A percentile compares a stretch with the other conserved stretches of the same genome.
These are phyloP conservation scores for Carterocephalus palaemon DNA, from an alignment of 2,888 invertebrate genomes.

Conservation along the genomic window DNA sequence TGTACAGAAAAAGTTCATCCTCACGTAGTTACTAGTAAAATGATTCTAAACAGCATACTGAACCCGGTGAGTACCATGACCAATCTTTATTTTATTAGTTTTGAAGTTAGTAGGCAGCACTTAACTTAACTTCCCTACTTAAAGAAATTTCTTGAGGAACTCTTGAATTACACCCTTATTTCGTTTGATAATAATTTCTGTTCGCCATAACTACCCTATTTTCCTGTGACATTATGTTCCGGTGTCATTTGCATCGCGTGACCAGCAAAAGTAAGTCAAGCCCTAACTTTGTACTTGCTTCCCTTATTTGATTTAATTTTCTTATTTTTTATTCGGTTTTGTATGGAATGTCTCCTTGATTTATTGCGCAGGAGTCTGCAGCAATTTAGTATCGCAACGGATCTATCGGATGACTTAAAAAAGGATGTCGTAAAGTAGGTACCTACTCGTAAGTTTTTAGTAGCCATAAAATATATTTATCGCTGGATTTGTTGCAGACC, in stretches of 20 bases:
- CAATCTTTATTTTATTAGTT: slow-evolving; percentile 20
- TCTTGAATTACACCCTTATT: slow-evolving; percentile 20
- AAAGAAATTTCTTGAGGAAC: slow-evolving; percentile 18
- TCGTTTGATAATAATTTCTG: slow-evolving; percentile 35
- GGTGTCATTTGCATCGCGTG: slow-evolving; percentile 65
- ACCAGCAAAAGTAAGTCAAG: slow-evolving; percentile 62
- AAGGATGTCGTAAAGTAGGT: slow-evolving; percentile 30
- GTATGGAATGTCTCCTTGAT: slow-evolving; percentile 57
- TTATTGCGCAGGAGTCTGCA: slow-evolving; percentile 41
- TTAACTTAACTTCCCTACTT: slow-evolving; percentile 9
- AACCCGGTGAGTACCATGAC: no score
- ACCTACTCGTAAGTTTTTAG: slow-evolving; percentile 25
- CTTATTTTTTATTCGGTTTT: slow-evolving; percentile 51
- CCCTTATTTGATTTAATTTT: slow-evolving; percentile 66
- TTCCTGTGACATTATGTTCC: slow-evolving; percentile 53
- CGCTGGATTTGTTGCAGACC: neutral
- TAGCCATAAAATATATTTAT: slow-evolving; percentile 26
- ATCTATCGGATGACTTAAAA: slow-evolving; percentile 28
- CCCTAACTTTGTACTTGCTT: slow-evolving; percentile 63
- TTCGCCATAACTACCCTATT: slow-evolving; percentile 44
- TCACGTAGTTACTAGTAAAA: no score
- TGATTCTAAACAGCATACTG: no score
- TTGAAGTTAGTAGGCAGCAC: slow-evolving; percentile 14
- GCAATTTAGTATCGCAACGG: slow-evolving; percentile 25
- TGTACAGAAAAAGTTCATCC: no score